Base-by-base conservation (phyloP, 2,888 invertebrate genomes). In the Aricia artaxerxes region DNA sequence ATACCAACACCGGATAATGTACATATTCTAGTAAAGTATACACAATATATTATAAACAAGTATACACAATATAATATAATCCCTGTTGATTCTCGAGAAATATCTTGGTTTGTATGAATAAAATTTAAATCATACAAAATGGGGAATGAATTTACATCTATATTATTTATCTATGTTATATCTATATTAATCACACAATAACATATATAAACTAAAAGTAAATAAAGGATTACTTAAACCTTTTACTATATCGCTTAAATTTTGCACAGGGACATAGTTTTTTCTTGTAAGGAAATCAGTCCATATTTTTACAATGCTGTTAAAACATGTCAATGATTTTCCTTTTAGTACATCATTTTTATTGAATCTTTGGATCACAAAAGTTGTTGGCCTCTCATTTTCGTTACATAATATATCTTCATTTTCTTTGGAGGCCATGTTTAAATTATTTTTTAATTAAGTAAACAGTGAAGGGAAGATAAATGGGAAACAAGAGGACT, bases 231-330 rank as follows among this genome's bases (percentile, higher is more conserved):
- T 57, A 13, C 13, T 16, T 35, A 35, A 69, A 69, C 69, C 69
- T 69, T 69, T 69, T 13, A 69, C 13, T 38, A 69, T 69, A 13
- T 69, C 6, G 5, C 13, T 16, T 35, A 75, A 75, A 75, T 4
- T 49, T 75, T 44, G n/a, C 44, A 44, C 16, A 38, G 44, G n/a
- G 1, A 73, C 7, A 73, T 44, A 73, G 73, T 73, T 44, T 73
- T 16, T 73, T 35, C 64, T 38, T 11, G 38, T 35, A 38, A 69
- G 35, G 2, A 69, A 35, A 35, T 69, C 35, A 69, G 73, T 44
- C 73, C 40, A 73, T 73, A 73, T 73, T 73, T 73, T 44, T 1
- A 9, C 44, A n/a, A 44, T 38, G 69, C 69, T 69, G 1, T 69
- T 69, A 9, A 69, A 69, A 69, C 35, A 11, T 35, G 35, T 69